These are phyloP conservation scores for Cyclopterus lumpus DNA, from an alignment of 2,797 vertebrate species.

Conservation along the genomic window DNA sequence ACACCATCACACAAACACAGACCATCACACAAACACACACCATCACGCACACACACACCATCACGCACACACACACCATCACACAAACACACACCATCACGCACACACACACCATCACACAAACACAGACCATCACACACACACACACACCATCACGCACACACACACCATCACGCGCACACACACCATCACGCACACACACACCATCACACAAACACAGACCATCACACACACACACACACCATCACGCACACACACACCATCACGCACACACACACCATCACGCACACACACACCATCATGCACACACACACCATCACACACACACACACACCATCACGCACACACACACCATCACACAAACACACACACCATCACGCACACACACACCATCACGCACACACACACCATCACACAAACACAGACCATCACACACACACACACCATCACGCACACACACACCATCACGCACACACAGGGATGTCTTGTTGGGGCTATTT, in stretches of 20 bases:
- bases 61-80: too few species aligned
- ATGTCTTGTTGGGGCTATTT: constrained; percentile 48
- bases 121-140: constrained; percentile 23
- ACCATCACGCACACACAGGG: constrained; percentile 24
- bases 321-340: too few species aligned
- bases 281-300: too few species aligned
- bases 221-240: too few species aligned
- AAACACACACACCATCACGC: constrained; percentile 35
- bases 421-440: constrained; percentile 25
- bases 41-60: constrained; percentile 28
- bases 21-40: constrained; percentile 23
- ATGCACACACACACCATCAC: constrained; percentile 19
- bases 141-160: too few species aligned
- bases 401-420: constrained; percentile 25
- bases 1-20: too few species aligned
- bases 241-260: too few species aligned
- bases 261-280: constrained; percentile 24
- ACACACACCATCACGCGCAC: constrained; percentile 25
- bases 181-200: too few species aligned
- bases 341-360: constrained; percentile 15
- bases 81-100: constrained; percentile 31
- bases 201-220: constrained; percentile 25
- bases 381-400: too few species aligned
- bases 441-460: too few species aligned
- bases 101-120: too few species aligned